Conservation (phyloP, 2,797 vertebrate genomes). For the Malurus splendens region DNA sequence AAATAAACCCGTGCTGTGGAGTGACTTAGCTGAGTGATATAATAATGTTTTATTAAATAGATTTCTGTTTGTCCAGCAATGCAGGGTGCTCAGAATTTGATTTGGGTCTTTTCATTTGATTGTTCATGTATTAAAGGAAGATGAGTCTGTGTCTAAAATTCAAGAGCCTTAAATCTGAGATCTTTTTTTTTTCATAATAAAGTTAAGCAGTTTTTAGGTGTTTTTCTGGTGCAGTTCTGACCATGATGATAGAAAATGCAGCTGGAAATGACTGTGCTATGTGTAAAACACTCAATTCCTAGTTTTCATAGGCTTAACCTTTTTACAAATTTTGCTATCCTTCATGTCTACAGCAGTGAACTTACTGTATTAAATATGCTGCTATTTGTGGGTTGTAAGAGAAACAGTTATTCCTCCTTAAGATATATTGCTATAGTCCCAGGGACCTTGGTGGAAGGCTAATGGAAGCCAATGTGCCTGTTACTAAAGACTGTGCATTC, state of each 20-base stretch:
- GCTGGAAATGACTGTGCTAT: not conserved
- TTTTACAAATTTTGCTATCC: not conserved
- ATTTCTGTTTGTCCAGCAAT: not conserved
- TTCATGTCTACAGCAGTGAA: not conserved
- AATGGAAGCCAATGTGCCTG: not conserved
- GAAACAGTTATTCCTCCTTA: not conserved
- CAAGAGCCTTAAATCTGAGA: not conserved
- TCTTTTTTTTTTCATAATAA: not conserved
- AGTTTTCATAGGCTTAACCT: not conserved
- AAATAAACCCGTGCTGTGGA: not conserved
- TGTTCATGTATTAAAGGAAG: not conserved
- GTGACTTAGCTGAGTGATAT: not conserved
- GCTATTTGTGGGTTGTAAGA: not conserved
- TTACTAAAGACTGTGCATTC: not conserved
- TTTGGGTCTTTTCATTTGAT: not conserved
- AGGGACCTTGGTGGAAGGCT: constrained; percentile 3
- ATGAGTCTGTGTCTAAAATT: not conserved
- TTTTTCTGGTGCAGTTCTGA: not conserved
- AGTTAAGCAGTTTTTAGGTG: not conserved
- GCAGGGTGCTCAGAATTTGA: not conserved
- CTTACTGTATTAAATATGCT: not conserved
- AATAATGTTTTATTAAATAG: not conserved
- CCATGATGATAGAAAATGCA: not conserved
- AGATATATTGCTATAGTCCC: not conserved
- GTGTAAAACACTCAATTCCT: not conserved